These are phyloP conservation scores for Drosophila sproati DNA, from an alignment of 1,140 invertebrate species.

Conservation along the genomic window DNA sequence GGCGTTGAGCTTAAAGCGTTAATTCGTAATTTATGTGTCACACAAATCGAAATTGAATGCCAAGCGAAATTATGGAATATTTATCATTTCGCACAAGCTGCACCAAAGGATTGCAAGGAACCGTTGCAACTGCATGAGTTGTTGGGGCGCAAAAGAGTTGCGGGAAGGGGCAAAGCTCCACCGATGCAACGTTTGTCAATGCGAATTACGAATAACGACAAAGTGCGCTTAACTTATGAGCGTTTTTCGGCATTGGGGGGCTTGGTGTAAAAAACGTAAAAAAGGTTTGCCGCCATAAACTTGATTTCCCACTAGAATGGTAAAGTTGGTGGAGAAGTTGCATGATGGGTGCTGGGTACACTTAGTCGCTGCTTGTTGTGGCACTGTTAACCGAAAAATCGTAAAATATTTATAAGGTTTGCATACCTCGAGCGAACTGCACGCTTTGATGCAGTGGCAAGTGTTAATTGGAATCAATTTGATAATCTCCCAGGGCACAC, in stretches of 20 bases:
- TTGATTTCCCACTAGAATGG: slow-evolving; percentile 41
- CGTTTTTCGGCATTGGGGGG: slow-evolving; percentile 26
- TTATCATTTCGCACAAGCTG: slow-evolving; percentile 77
- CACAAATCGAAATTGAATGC: slow-evolving; percentile 84
- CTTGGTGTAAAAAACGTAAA: slow-evolving; percentile 25
- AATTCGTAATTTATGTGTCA: slow-evolving; percentile 85
- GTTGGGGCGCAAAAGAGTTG: not conserved
- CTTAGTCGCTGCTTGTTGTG: slow-evolving; percentile 30
- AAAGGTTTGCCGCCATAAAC: slow-evolving; percentile 63
- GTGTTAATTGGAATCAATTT: slow-evolving; percentile 85
- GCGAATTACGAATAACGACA: slow-evolving; percentile 83
- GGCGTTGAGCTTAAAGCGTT: slow-evolving; percentile 81
- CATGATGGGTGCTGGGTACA: not conserved
- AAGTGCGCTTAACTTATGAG: slow-evolving; percentile 81
- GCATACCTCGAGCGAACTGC: slow-evolving; percentile 48
- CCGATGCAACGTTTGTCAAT: slow-evolving; percentile 74
- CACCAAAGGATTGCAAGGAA: slow-evolving; percentile 9
- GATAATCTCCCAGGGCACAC: slow-evolving; percentile 73
- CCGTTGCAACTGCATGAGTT: not conserved
- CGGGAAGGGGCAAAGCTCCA: slow-evolving; percentile 10
- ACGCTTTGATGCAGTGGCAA: slow-evolving; percentile 75
- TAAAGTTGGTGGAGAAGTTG: not conserved
- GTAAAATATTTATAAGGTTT: slow-evolving; percentile 80
- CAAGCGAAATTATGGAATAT: slow-evolving; percentile 84
- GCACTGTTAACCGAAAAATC: slow-evolving; percentile 70